Evolutionary conservation across 2,113 vertebrate genomes (phyloP), one percentile per base, ranked within the genome.

Genomic region (Sprattus sprattus): DNA sequence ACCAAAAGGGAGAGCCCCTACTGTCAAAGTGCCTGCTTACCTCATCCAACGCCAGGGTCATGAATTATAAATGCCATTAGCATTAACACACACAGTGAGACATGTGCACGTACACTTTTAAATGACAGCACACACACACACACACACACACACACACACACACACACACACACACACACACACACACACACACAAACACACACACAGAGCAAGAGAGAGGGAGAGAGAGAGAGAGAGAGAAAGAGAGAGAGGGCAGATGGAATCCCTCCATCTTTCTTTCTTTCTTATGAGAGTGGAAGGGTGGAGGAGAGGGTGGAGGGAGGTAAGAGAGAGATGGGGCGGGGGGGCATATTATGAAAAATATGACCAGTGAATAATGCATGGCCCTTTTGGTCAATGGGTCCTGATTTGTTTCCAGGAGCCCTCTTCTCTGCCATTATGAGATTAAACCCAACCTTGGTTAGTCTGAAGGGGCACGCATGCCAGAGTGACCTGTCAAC

Each of bases 401-500:
- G 93, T 92, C 92, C 89, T 94, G 94, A 95, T 95, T 93, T 94
- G 91, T 92, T 95, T 94, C 94, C 94, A 95, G 92, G 89, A 93
- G 90, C 87, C 91, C 91, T 89, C 91, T 89, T 93, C 92, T 91
- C 92, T 92, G 91, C 93, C 92, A 95, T 95, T 94, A 94, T 95
- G 90, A 94, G 93, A 95, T 95, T 95, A 95, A 94, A 95, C 92
- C 92, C 91, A 93, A 92, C 89, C 94, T 91, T 86, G 92, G 91
- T 93, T 93, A 90, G 91, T 93, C 91, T 90, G 91, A 89, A 92
- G 90, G 89, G 92, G 92, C 88, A 85, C 44, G 91, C 90, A 90
- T 89, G 90, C 89, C 90, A 90, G 87, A 91, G 88, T 92, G 91
- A 89, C 91, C 92, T 94, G 93, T 95, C 94, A 94, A 92, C 94